Conservation (phyloP, 1,140 invertebrate species). For the Drosophila fuyamai region DNA sequence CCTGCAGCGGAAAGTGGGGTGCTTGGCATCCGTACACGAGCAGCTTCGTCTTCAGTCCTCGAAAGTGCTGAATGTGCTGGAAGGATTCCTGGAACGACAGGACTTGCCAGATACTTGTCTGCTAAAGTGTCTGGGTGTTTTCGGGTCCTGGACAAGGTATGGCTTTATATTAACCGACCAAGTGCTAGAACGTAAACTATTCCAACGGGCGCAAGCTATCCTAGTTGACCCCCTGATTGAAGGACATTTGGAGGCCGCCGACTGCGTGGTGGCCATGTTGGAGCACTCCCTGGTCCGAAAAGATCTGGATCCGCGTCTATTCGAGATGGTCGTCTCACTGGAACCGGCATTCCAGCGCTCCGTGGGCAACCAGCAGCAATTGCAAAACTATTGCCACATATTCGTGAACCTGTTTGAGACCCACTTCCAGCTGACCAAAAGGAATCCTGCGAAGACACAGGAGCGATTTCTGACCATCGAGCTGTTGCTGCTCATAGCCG, state of each 20-base stretch:
- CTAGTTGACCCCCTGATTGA: not conserved
- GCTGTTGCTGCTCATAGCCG: not conserved
- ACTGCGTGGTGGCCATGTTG: not conserved
- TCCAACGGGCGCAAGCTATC: not conserved
- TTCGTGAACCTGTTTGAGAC: not conserved
- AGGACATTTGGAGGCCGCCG: not conserved
- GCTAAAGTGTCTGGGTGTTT: not conserved
- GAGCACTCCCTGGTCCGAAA: not conserved
- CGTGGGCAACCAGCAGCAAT: not conserved
- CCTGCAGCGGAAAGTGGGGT: not conserved
- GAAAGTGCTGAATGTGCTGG: not conserved
- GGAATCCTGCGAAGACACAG: not conserved
- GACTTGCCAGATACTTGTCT: not conserved
- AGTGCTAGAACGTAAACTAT: not conserved
- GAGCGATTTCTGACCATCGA: not conserved
- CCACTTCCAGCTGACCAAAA: not conserved
- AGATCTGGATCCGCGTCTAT: not conserved
- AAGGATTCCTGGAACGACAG: not conserved
- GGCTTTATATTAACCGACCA: not conserved
- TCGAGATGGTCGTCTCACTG: not conserved
- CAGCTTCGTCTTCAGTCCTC: not conserved
- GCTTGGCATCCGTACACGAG: not conserved
- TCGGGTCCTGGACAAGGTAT: conserved; percentile 2
- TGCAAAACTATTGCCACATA: conserved; percentile 11
- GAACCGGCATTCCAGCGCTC: not conserved